Evolutionary conservation across 2,888 invertebrate species (phyloP), one percentile per base, ranked within the genome.

Genomic region (Chelonus formosanus): DNA sequence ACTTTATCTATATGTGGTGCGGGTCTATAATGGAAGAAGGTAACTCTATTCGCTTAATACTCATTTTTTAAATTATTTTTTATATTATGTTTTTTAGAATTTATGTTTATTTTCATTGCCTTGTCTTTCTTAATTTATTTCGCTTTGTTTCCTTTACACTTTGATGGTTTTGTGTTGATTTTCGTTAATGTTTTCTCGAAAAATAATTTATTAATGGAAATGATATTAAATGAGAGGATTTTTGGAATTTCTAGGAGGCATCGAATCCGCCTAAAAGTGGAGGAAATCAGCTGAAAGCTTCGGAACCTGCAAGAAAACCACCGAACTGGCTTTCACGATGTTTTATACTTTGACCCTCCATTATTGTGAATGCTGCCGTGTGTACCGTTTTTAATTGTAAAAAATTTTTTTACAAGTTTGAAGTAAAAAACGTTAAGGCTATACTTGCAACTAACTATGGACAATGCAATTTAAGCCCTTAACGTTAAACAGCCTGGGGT

Each of bases 231-330:
- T 45, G 45, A 45, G 45, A 45, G 45, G 5, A 45, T n/a, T 45
- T 45, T 45, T 7, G 7, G 7, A 45, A 45, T 48, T 55, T 43
- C 7, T 68, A 95, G 95, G 95, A 95, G 87, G 94, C 94, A 79
- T 95, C 92, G 81, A 95, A 94, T 87, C 95, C 95, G 75, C 92
- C 92, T 62, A 92, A 94, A 84, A 91, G 91, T 71, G 92, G 94
- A 74, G 88, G 86, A 60, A 92, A 92, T 85, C 92, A 93, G 84
- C 85, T 94, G 80, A 91, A 91, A 85, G 88, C 91, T 71, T 88
- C 89, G 80, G 94, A 95, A 84, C 91, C 91, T 80, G 90, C 89
- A 84, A 90, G 90, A 86, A 94, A 93, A 87, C 90, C 93, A 71
- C 89, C 92, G 74, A 92, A 92, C 84, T 95, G 95, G 94, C 87